Base-by-base conservation (phyloP, 2,888 invertebrate genomes). In the Ophion ventricosus region DNA sequence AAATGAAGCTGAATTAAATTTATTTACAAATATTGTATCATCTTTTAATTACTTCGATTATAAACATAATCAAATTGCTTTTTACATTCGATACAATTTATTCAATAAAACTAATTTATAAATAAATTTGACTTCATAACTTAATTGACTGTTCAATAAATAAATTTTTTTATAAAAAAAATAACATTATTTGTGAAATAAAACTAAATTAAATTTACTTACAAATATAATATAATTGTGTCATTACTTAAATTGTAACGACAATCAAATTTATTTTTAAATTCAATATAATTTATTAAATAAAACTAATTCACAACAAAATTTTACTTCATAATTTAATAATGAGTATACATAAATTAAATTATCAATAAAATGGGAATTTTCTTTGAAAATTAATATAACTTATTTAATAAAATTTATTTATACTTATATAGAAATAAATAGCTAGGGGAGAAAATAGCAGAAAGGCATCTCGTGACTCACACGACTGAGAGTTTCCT, bases 401-500 rank as follows among this genome's bases (percentile, higher is more conserved):
- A 49, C 4, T 14, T 49, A 49, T 49, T 49, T 49, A 49, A 14
- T 3, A 49, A 14, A 49, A 17, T 14, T 14, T 14, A 17, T 61
- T 61, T 72, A 49, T 70, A 25, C 72, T 49, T 23, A 57, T 43
- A 5, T 29, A 69, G 20, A 54, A 56, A 49, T 49, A 49, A 49
- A 49, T 49, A 49, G 2, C 14, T 2, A n/a, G 17, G 14, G 1
- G 17, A 23, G 59, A 59, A 64, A 66, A 56, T 43, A 23, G 43
- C 23, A 72, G 40, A 23, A 23, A 66, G 63, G 26, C 43, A 23
- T 40, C 29, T 43, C 59, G 77, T 67, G 82, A 63, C 72, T 82
- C 82, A 77, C 66, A 81, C 66, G 61, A 76, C 76, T 75, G 61
- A n/a, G 76, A 43, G 59, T 73, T 73, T 35, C 25, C 76, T 26